These are phyloP conservation scores for Acrocephalus arundinaceus DNA, from an alignment of 2,113 vertebrate species.

Conservation along the genomic window DNA sequence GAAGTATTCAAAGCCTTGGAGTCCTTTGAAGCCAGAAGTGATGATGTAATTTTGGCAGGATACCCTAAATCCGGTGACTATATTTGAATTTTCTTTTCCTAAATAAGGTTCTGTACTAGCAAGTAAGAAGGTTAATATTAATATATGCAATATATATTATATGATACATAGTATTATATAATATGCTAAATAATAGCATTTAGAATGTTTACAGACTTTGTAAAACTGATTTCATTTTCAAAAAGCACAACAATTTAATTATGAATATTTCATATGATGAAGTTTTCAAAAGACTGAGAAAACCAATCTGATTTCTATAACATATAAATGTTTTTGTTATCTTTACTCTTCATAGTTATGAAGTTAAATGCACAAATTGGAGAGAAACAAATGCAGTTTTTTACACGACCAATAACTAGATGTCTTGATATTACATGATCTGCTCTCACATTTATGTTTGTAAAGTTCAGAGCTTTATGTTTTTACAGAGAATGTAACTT, in stretches of 20 bases:
- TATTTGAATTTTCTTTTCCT: not conserved
- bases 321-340: not conserved
- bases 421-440: not conserved
- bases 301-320: not conserved
- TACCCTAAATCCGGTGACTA: slow-evolving; percentile 48
- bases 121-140: not conserved
- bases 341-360: not conserved
- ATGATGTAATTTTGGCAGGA: slow-evolving; percentile 39
- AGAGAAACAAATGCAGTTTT: not conserved
- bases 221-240: not conserved
- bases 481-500: not conserved
- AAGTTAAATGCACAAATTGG: not conserved
- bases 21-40: slow-evolving; percentile 35
- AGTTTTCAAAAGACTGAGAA: not conserved
- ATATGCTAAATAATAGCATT: not conserved
- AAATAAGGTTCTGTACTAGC: not conserved
- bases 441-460: not conserved
- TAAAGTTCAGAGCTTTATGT: not conserved
- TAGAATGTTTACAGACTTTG: not conserved
- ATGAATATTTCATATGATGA: not conserved
- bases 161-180: too few species aligned
- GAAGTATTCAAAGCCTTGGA: slow-evolving; percentile 35
- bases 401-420: not conserved
- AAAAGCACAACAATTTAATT: not conserved
- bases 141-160: not conserved